Conservation (phyloP, 2,113 vertebrate species). For the Trachemys scripta region DNA sequence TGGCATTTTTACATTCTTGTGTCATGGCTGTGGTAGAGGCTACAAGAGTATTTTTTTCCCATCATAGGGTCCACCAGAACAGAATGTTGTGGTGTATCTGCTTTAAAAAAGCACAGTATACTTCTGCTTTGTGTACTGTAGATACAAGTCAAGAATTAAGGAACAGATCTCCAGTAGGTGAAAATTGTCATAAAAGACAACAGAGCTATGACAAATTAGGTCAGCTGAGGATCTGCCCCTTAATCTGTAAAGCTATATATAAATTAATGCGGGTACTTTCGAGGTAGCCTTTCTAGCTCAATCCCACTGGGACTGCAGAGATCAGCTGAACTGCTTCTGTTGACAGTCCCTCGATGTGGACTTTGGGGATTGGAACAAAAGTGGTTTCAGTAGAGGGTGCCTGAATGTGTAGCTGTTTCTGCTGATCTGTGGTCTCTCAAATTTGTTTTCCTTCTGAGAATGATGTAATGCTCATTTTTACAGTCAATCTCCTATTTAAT, state of each 20-base stretch:
- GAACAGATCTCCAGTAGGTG: not conserved
- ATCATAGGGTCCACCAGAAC: not conserved
- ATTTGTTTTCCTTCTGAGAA: not conserved
- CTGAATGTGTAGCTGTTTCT: not conserved
- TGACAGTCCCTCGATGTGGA: not conserved
- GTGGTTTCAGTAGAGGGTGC: not conserved
- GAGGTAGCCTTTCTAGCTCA: not conserved
- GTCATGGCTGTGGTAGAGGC: not conserved
- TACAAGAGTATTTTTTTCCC: not conserved
- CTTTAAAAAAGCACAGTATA: not conserved
- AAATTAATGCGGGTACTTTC: not conserved
- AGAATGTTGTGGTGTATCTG: not conserved
- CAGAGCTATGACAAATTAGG: not conserved
- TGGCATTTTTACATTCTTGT: not conserved
- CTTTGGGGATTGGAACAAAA: not conserved
- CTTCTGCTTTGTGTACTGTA: not conserved
- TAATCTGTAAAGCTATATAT: not conserved
- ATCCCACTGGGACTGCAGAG: not conserved
- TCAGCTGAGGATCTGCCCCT: not conserved
- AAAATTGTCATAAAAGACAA: not conserved
- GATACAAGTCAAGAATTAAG: not conserved
- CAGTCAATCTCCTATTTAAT: not conserved
- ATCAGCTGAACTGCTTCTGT: not conserved
- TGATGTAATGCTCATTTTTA: not conserved
- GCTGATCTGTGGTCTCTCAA: not conserved